Percentiles rank a stretch among this genome's conserved stretches.
phyloP scores from a whole-genome alignment of 2,797 vertebrate genomes.

The Emydoidea blandingii region DNA sequence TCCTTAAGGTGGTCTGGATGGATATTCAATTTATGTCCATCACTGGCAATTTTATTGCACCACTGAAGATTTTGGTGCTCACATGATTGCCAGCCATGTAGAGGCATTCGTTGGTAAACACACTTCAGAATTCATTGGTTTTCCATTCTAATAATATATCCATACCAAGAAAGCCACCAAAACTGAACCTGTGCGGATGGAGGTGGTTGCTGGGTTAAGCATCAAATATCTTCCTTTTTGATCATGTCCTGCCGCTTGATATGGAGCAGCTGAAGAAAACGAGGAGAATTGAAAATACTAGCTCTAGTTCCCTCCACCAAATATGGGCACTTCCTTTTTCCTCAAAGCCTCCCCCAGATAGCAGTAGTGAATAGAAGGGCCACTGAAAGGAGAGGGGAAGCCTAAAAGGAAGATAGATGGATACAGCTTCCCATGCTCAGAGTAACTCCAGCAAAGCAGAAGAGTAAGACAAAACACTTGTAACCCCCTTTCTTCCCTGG shows the following conservation, averaged over 20 bases:
- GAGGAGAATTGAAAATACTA: neutral
- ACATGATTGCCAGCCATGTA: too few relatives aligned
- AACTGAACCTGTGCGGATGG: too few relatives aligned
- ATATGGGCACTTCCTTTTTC: neutral
- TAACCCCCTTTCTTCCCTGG: neutral
- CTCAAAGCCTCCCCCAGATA: neutral
- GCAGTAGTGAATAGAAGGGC: neutral
- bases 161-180: too few relatives aligned
- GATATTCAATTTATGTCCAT: too few relatives aligned
- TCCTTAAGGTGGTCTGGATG: too few relatives aligned
- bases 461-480: neutral
- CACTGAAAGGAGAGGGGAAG: neutral
- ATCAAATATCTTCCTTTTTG: neutral
- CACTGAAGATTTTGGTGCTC: too few relatives aligned
- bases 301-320: neutral
- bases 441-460: neutral
- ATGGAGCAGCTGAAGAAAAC: neutral
- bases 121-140: too few relatives aligned
- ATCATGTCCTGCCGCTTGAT: neutral
- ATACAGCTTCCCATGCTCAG: neutral
- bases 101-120: too few relatives aligned
- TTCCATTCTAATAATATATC: too few relatives aligned
- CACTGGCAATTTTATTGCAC: too few relatives aligned
- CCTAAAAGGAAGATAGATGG: neutral
- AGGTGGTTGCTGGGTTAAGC: too few relatives aligned